Base-by-base conservation (phyloP, 2,888 invertebrate genomes). In the Trachelus iudaicus region DNA sequence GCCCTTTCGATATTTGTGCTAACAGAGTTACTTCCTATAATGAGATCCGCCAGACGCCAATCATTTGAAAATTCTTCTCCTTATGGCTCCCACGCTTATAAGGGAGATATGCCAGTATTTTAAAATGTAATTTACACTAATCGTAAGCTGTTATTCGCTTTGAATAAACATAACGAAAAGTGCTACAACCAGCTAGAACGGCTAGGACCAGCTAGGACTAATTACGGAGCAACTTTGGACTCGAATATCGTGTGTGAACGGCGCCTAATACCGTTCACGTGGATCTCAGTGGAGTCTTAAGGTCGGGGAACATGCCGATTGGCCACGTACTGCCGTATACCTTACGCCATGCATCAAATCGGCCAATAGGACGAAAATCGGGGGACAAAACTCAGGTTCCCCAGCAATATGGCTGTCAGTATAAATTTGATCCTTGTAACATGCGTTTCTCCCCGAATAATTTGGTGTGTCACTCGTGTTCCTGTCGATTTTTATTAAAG, bases 381-480 rank as follows among this genome's bases (percentile, higher is more conserved):
- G 93, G 94, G 94, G 94, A 95, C 95, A 96, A 96, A 92, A 96
- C 95, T 95, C 95, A 94, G 95, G 94, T 94, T 95, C 95, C 94
- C 94, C 94, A 94, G 94, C 96, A 96, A 96, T 95, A 97, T 97
- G 96, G 97, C 96, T 96, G 97, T 96, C 97, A 98, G 97, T 98
- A 98, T 98, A 98, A 96, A 98, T 97, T 96, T 96, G 96, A 96
- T 95, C 94, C 94, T 95, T 94, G 94, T 93, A 95, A 94, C 94
- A 96, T 96, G 96, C 94, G 94, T 94, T 95, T 95, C 96, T 96
- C 96, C 95, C 95, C 95, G 94, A 94, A 94, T 93, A 92, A 93
- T 93, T 93, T 92, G 92, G 92, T 93, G 93, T 93, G 93, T 92
- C 93, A 92, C 92, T 92, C 92, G 92, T 92, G 92, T 91, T 92